Evolutionary conservation across 2,797 vertebrate genomes (phyloP), one percentile per base, ranked within the genome.

Genomic region (Gephyroberyx darwinii): DNA sequence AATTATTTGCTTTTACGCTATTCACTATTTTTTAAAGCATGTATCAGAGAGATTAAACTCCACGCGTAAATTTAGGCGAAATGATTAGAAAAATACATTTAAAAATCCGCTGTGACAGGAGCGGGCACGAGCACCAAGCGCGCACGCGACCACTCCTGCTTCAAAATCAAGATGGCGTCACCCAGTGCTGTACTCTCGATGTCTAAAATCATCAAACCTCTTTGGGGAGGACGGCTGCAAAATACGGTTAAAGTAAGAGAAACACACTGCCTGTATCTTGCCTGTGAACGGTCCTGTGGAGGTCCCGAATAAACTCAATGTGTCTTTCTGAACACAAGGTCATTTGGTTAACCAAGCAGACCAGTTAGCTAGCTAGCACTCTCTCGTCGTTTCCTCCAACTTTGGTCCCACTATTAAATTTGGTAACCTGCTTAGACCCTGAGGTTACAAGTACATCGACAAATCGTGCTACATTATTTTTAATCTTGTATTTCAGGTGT

Each of bases 201-300:
- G 61, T 88, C 89, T 14, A 93, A 91, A 86, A 60, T 91, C 1
- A 35, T 93, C 3, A 89, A 80, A 68, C 89, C 90, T 22, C 66
- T 90, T 4, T 83, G 84, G 85, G 84, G 84, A 31, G 88, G 90
- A 81, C 88, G 80, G 9, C 56, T 93, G 4, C 89, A 83, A 74
- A 91, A 83, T 16, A 74, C 92, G 12, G 65, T 69, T 2, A 94
- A 93, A 90, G 94, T 91, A 92, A 93, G 91, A 56, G 2, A 3
- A 8, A 6, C 5, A 2, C 0, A 0, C 2, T 6, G 2, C 1
- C 37, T 19, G 17, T 2, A 0, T 55, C 1, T 22, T 12, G 4
- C 4, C 14, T 39, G 14, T 41, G 5, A 0, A 20, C 5, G 0
- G 5, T 53, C 43, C 19, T n/a, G 1, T 4, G 2, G 14, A 50